Evolutionary conservation across 2,888 invertebrate species (phyloP), one percentile per base, ranked within the genome.

Genomic region (Tinea pellionella): DNA sequence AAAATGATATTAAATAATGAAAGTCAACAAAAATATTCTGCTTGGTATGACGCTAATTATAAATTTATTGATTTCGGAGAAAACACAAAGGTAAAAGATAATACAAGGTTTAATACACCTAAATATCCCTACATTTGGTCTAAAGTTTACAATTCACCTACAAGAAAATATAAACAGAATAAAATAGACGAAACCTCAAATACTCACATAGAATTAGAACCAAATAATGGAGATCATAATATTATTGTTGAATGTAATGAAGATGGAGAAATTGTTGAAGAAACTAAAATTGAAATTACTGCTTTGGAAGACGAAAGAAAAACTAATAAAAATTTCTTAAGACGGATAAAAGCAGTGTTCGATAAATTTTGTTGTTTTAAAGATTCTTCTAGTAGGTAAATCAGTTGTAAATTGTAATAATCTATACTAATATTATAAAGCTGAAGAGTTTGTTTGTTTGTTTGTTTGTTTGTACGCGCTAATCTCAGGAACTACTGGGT

Each of bases 91-190:
- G 9, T 37, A 37, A n/a, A 47, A 47, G 15, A 47, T 47, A 16
- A 2, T 15, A 47, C 6, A 47, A 15, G 9, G 2, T 6, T 1
- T 9, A 37, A 37, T 9, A 9, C n/a, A 9, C 15, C 47, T 4
- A 53, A 53, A 24, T 53, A 19, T 53, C 53, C 53, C 16, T 24
- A 24, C n/a, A 9, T 6, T 18, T 53, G 53, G 53, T 53, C 53
- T 24, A 53, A 24, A 53, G 53, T 53, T 12, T 53, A 53, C n/a
- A 15, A 53, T 24, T 53, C 53, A n/a, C 53, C 53, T 19, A 12
- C n/a, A 2, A 37, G 37, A 9, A 2, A n/a, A 37, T 37, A 24
- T 24, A 24, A 24, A 24, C 2, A 24, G 24, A 24, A 24, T 6
- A n/a, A n/a, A n/a, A 24, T 24, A 24, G 6, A 24, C 3, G 24